phyloP scores from a whole-genome alignment of 64 coral and sea anemone species.

The Orbicella faveolata region DNA sequence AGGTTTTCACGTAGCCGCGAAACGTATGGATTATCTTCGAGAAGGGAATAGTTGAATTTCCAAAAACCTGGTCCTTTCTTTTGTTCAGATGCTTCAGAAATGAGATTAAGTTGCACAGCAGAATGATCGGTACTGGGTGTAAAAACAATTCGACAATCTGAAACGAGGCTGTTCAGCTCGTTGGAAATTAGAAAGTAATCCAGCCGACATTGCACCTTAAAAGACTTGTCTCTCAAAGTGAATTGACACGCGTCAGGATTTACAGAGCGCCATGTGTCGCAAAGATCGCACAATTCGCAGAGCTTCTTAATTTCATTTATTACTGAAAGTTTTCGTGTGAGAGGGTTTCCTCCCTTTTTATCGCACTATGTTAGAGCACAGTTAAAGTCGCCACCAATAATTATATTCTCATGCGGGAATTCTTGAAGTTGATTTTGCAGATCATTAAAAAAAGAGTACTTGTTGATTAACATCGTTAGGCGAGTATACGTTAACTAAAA shows the following conservation, averaged over 20 bases:
- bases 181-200: conserved; percentile 21
- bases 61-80: conserved; percentile 26
- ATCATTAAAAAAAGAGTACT: neutral
- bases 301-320: neutral
- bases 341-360: conserved; percentile 13
- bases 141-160: neutral
- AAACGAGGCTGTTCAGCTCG: no score
- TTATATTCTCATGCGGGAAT: neutral
- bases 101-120: neutral
- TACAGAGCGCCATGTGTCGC: neutral
- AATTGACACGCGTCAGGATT: neutral
- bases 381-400: conserved; percentile 34
- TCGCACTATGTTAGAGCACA: neutral
- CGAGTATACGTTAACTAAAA: neutral
- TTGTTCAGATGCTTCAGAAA: neutral
- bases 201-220: conserved; percentile 37
- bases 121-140: conserved; percentile 1
- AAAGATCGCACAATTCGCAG: neutral
- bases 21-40: conserved; percentile 5
- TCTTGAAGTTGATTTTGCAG: neutral
- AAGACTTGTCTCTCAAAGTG: conserved; percentile 13
- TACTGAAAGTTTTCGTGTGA: no score
- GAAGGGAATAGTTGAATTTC: conserved; percentile 27
- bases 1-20: neutral
- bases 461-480: conserved; percentile 8